Conservation (phyloP, 2,113 vertebrate genomes). For the Syngnathus floridae region DNA sequence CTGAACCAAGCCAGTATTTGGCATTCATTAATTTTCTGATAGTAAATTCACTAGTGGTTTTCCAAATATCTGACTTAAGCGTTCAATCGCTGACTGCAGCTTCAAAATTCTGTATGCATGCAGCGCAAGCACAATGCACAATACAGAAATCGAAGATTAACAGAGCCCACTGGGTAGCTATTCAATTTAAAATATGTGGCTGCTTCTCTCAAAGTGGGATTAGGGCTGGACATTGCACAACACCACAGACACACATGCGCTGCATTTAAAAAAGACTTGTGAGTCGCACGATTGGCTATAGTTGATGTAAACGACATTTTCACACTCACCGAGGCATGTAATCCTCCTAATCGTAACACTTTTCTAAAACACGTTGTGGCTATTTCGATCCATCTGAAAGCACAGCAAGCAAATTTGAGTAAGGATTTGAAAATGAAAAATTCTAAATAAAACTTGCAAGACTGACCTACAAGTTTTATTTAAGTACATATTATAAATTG, state of each 20-base stretch:
- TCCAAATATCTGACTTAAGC: not conserved
- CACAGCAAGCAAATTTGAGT: not conserved
- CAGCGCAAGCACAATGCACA: not conserved
- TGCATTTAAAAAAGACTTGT: not conserved
- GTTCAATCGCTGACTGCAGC: slow-evolving; percentile 1
- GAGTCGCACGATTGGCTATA: not conserved
- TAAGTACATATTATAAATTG: not conserved
- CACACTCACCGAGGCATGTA: not conserved
- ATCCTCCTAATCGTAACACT: not conserved
- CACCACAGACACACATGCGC: not conserved
- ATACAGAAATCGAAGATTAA: slow-evolving; percentile 1
- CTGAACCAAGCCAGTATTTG: not conserved
- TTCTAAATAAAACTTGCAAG: too few species aligned
- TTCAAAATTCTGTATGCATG: not conserved
- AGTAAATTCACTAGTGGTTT: not conserved
- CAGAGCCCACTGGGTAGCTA: not conserved
- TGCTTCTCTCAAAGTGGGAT: not conserved
- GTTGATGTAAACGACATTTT: not conserved
- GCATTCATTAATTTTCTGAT: not conserved
- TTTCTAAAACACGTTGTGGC: not conserved
- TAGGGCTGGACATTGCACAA: not conserved
- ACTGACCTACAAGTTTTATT: too few species aligned
- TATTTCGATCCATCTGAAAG: not conserved
- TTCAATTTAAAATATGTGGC: slow-evolving; percentile 7
- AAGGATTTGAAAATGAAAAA: too few species aligned